A percentile compares a stretch with the other conserved stretches of the same genome.
Conservation (phyloP, 1,140 invertebrate genomes). For the Lithobius niger region DNA sequence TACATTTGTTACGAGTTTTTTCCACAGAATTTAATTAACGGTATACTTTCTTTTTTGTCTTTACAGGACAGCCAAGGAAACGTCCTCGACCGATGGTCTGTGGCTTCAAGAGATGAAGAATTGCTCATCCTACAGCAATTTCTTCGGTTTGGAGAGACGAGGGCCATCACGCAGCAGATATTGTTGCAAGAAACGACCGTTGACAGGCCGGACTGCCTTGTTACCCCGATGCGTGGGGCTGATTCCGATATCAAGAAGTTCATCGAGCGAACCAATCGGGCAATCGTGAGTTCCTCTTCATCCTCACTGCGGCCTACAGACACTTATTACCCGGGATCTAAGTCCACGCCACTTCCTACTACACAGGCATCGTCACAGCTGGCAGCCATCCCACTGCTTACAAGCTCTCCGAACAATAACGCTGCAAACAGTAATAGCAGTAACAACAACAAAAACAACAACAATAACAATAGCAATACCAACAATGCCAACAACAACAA, state of each 20-base stretch:
- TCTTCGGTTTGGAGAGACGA: slow-evolving; percentile 66
- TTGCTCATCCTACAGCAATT: slow-evolving; percentile 73
- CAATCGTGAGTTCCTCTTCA: neutral
- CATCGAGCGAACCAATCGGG: slow-evolving; percentile 31
- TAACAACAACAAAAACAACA: too few relatives aligned
- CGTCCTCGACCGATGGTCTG: slow-evolving; percentile 64
- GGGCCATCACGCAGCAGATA: slow-evolving; percentile 63
- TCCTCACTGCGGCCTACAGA: slow-evolving; percentile 3
- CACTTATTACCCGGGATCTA: too few relatives aligned
- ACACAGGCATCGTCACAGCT: slow-evolving; percentile 11
- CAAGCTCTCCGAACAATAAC: too few relatives aligned
- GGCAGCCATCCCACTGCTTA: slow-evolving; percentile 16
- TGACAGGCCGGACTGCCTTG: slow-evolving; percentile 26
- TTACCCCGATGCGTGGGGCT: slow-evolving; percentile 24
- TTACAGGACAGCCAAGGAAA: slow-evolving; percentile 43
- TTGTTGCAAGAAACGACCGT: slow-evolving; percentile 46
- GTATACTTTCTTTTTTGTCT: slow-evolving; percentile 14
- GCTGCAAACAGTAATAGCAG: too few relatives aligned
- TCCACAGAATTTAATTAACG: too few relatives aligned
- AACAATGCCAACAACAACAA: too few relatives aligned
- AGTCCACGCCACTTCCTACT: slow-evolving; percentile 17
- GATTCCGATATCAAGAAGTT: slow-evolving; percentile 45
- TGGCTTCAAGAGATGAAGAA: slow-evolving; percentile 69
- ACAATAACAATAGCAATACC: too few relatives aligned
- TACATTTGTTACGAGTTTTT: too few relatives aligned